A percentile compares a stretch with the other conserved stretches of the same genome.
These are phyloP conservation scores for Heliocidaris tuberculata DNA, from an alignment of 35 echinoderm and acorn worm genomes.

Conservation along the genomic window DNA sequence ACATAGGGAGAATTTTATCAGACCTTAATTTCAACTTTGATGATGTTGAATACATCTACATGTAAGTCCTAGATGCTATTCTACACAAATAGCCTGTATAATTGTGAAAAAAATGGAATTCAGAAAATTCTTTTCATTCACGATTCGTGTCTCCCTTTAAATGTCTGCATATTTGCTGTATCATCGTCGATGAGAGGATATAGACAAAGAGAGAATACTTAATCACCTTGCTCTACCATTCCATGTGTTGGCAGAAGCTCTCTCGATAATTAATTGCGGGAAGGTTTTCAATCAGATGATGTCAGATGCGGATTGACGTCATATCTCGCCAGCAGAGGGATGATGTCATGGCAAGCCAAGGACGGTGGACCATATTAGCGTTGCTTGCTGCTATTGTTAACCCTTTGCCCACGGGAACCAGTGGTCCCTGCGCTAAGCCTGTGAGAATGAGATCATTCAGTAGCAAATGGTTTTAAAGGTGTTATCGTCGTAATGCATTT, in stretches of 20 bases:
- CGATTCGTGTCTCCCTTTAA: background rate
- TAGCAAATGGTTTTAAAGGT: no score
- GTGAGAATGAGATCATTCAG: no score
- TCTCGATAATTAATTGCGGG: background rate
- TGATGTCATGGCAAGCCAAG: background rate
- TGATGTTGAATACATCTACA: no score
- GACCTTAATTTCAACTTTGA: no score
- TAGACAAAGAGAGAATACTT: background rate
- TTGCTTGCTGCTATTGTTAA: background rate
- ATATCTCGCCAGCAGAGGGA: background rate
- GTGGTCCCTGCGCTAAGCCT: background rate
- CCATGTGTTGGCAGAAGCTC: background rate
- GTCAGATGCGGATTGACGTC: slow-evolving; percentile 5
- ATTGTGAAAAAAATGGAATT: no score
- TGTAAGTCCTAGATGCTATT: no score
- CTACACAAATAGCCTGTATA: no score
- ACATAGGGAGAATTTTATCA: no score
- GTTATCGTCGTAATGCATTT: no score
- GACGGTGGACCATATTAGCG: background rate
- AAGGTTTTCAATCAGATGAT: background rate
- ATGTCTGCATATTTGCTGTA: background rate
- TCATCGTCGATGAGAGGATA: background rate
- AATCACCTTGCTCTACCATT: background rate
- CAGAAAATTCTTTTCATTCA: background rate
- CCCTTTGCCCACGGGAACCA: no score